A percentile compares a stretch with the other conserved stretches of the same genome.
phyloP scores from a whole-genome alignment of 2,113 vertebrate species.

The Carettochelys insculpta region DNA sequence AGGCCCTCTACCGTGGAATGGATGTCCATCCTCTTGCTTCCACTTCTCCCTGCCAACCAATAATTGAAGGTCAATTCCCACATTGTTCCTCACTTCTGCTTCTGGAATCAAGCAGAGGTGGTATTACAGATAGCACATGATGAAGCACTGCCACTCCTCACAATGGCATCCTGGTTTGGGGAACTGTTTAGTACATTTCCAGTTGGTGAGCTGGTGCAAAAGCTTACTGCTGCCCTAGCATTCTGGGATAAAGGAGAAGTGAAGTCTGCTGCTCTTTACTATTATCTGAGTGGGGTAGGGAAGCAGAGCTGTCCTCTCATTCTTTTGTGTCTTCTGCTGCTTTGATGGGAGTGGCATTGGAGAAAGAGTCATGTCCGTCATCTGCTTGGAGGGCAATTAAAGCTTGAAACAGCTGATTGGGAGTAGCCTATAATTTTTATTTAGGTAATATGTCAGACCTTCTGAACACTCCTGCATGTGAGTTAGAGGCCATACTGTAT shows the following conservation, averaged over 20 bases:
- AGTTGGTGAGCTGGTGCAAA: neutral
- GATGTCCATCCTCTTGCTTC: neutral
- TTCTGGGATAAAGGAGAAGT: neutral
- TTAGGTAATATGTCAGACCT: too few species aligned
- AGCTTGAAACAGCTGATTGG: neutral
- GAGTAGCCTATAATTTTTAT: neutral
- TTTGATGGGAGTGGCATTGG: neutral
- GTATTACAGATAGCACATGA: rapidly evolving
- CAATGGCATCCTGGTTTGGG: neutral
- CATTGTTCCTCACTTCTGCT: neutral
- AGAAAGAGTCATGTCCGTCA: neutral
- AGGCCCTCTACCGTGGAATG: neutral
- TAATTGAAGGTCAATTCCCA: neutral
- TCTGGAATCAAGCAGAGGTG: neutral
- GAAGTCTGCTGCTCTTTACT: neutral
- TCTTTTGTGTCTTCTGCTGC: neutral
- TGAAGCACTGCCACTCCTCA: neutral
- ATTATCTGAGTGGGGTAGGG: neutral
- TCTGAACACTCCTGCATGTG: too few species aligned
- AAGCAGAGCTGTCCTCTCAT: neutral
- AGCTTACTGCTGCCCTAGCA: neutral
- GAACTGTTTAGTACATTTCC: neutral
- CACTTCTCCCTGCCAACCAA: neutral
- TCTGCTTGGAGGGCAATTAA: neutral
- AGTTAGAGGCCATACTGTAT: neutral